Conservation (phyloP, 2,113 vertebrate genomes). For the Prunella fulvescens region DNA sequence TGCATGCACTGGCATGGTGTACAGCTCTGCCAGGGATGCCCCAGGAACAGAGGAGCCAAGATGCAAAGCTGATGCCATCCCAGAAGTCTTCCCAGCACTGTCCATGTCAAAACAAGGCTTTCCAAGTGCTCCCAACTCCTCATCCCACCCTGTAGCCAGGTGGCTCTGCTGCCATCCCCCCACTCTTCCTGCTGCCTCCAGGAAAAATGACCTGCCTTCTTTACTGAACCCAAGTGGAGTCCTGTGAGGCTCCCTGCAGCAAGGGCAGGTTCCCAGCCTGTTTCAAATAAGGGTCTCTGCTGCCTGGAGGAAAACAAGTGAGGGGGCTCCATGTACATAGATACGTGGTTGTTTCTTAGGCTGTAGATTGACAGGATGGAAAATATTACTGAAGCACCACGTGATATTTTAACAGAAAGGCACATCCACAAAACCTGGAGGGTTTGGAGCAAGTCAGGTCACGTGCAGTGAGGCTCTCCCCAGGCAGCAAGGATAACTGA, state of each 20-base stretch:
- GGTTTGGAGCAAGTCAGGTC: not conserved
- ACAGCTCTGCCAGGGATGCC: not conserved
- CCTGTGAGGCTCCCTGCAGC: not conserved
- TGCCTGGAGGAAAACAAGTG: not conserved
- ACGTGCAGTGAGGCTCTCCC: fast-evolving
- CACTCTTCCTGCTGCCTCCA: not conserved
- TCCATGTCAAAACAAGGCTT: not conserved
- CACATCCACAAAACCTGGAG: not conserved
- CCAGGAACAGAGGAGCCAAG: not conserved
- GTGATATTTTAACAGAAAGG: not conserved
- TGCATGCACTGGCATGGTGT: not conserved
- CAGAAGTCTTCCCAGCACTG: not conserved
- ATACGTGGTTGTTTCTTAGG: not conserved
- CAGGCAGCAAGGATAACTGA: not conserved
- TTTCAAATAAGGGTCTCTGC: not conserved
- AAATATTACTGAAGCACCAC: not conserved
- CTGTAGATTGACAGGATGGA: not conserved
- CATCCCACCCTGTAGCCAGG: not conserved
- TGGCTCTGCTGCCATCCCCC: not conserved
- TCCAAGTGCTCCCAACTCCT: not conserved
- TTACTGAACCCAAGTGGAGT: fast-evolving
- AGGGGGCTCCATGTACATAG: not conserved
- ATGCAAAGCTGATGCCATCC: fast-evolving
- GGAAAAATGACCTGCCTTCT: not conserved
- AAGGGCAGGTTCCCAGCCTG: not conserved